These are phyloP conservation scores for Syrista parreyssii DNA, from an alignment of 2,888 invertebrate species.

Conservation along the genomic window DNA sequence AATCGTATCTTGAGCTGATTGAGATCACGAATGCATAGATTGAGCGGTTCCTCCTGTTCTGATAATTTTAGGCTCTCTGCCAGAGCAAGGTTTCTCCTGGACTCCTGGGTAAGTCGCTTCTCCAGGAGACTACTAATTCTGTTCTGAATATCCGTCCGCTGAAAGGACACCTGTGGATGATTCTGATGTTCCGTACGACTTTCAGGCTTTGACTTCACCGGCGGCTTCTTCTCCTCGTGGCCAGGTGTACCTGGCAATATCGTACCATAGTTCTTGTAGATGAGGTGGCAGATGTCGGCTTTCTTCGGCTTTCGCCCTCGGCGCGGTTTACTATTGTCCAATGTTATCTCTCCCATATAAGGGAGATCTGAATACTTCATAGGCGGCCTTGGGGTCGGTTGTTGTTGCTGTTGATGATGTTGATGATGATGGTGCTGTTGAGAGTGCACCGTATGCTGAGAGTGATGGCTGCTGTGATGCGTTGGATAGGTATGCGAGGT, in stretches of 20 bases:
- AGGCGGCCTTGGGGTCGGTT: constrained; percentile 52
- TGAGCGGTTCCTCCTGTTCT: constrained; percentile 80
- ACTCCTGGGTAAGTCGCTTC: constrained; percentile 77
- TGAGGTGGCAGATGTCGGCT: constrained; percentile 90
- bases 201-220: constrained; percentile 9
- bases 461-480: constrained; percentile 19
- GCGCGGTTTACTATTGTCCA: constrained; percentile 87
- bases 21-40: constrained; percentile 84
- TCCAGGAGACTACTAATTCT: constrained; percentile 78
- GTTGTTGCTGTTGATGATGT: constrained; percentile 37
- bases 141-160: constrained; percentile 76
- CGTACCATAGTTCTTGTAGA: constrained; percentile 92
- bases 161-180: constrained; percentile 54
- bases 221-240: constrained; percentile 62
- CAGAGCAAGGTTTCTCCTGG: constrained; percentile 66
- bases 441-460: constrained; percentile 20
- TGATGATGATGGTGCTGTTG: constrained; percentile 31
- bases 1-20: constrained; percentile 76
- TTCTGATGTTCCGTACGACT: constrained; percentile 26
- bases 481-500: constrained; percentile 40
- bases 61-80: constrained; percentile 59
- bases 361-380: constrained; percentile 86
- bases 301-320: constrained; percentile 91
- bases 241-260: constrained; percentile 82
- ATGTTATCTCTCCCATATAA: constrained; percentile 92